phyloP scores from a whole-genome alignment of 2,888 invertebrate genomes.

The Eilema sororculum region DNA sequence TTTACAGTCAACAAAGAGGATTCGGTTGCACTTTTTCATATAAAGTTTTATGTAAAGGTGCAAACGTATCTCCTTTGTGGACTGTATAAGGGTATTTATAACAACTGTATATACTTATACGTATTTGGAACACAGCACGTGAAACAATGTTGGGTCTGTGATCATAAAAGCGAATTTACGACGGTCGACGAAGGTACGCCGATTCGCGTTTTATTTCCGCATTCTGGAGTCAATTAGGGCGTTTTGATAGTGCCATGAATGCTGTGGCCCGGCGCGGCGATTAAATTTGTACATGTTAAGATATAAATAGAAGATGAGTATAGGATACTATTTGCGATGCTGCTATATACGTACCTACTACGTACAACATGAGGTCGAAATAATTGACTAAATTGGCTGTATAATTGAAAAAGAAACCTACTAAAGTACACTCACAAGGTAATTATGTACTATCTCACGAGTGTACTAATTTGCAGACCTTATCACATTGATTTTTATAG shows the following conservation, averaged over 20 bases:
- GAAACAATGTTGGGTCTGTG: slow-evolving; percentile 20
- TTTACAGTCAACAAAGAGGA: too few species aligned
- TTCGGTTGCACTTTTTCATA: too few species aligned
- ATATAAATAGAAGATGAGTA: slow-evolving; percentile 18
- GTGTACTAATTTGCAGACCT: too few species aligned
- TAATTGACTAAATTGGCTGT: too few species aligned
- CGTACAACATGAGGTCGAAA: neutral
- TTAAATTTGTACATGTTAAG: slow-evolving; percentile 20
- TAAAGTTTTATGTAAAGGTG: too few species aligned
- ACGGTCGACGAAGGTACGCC: slow-evolving; percentile 27
- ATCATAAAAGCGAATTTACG: slow-evolving; percentile 43
- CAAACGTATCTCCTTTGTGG: too few species aligned
- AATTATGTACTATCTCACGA: too few species aligned
- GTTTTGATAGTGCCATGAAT: slow-evolving; percentile 44
- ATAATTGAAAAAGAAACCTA: too few species aligned
- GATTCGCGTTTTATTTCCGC: slow-evolving; percentile 42
- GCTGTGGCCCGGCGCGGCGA: slow-evolving; percentile 25
- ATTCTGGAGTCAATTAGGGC: slow-evolving; percentile 44
- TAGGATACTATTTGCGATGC: neutral
- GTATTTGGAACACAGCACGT: slow-evolving; percentile 24
- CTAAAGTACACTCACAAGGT: too few species aligned
- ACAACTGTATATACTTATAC: neutral
- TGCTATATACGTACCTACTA: neutral
- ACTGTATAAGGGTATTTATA: too few species aligned
- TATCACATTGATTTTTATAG: too few species aligned